Conservation (phyloP, 2,113 vertebrate genomes). For the Mugil cephalus region DNA sequence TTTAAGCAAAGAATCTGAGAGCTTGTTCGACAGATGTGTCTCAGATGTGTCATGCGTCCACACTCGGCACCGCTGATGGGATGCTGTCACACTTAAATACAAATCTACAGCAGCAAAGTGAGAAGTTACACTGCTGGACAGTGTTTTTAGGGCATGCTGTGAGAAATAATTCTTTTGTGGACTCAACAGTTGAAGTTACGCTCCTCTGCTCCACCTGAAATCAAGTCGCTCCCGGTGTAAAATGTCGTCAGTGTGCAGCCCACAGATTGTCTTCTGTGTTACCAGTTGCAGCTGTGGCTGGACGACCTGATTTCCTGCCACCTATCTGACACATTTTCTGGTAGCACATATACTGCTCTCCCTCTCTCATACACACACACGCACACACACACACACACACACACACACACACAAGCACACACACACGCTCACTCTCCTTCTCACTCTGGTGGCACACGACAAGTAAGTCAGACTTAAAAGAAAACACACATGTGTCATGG, state of each 20-base stretch:
- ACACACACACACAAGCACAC: slow-evolving; percentile 24
- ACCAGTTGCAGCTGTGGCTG: slow-evolving; percentile 56
- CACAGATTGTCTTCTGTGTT: slow-evolving; percentile 39
- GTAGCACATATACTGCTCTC: slow-evolving; percentile 66
- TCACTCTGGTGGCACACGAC: slow-evolving; percentile 57
- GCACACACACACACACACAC: slow-evolving; percentile 11
- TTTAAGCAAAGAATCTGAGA: too few relatives aligned
- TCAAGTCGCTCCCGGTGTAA: slow-evolving; percentile 24
- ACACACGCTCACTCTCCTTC: slow-evolving; percentile 12
- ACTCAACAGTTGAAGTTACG: background rate
- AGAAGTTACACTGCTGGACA: too few relatives aligned
- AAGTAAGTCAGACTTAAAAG: slow-evolving; percentile 90
- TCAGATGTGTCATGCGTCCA: too few relatives aligned
- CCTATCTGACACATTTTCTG: slow-evolving; percentile 80
- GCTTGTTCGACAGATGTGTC: too few relatives aligned
- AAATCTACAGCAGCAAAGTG: too few relatives aligned
- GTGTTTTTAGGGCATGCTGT: background rate
- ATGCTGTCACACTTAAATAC: too few relatives aligned
- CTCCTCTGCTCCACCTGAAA: background rate
- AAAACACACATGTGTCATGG: slow-evolving; percentile 82
- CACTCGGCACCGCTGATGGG: too few relatives aligned
- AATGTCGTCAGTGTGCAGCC: slow-evolving; percentile 24
- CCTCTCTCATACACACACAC: too few relatives aligned
- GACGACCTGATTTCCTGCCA: slow-evolving; percentile 75
- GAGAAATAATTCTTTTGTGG: background rate